These are phyloP conservation scores for Microtus richardsoni DNA, from an alignment of 2,113 vertebrate genomes.

Conservation along the genomic window DNA sequence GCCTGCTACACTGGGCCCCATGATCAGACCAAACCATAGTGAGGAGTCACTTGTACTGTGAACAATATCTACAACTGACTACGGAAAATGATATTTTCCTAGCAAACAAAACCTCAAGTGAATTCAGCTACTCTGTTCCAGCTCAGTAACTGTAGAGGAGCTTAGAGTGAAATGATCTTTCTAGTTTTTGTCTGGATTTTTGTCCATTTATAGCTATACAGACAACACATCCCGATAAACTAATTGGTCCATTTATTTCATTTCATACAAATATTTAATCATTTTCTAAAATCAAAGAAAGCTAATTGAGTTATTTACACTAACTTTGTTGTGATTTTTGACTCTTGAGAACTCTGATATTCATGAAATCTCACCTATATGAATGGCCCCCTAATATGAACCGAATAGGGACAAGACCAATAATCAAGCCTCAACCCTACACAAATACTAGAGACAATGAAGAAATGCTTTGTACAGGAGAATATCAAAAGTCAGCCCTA, in stretches of 20 bases:
- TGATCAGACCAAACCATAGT: background rate
- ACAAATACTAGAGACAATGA: background rate
- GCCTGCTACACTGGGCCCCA: background rate
- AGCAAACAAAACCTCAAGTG: background rate
- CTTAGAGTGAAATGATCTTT: background rate
- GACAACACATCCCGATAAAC: background rate
- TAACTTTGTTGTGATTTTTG: background rate
- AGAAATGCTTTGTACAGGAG: background rate
- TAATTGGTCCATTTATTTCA: background rate
- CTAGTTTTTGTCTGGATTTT: background rate
- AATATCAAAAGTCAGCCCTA: background rate
- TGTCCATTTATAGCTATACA: background rate
- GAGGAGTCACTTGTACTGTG: background rate
- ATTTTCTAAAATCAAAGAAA: background rate
- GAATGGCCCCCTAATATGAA: background rate
- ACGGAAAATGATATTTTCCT: background rate
- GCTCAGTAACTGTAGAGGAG: background rate
- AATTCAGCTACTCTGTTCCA: background rate
- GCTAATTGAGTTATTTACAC: background rate
- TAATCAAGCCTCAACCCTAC: background rate
- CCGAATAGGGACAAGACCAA: background rate
- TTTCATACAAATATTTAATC: background rate
- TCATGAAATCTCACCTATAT: background rate
- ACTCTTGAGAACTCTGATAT: background rate
- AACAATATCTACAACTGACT: background rate